phyloP scores from a whole-genome alignment of 2,797 vertebrate species.

The Sus cebifrons region DNA sequence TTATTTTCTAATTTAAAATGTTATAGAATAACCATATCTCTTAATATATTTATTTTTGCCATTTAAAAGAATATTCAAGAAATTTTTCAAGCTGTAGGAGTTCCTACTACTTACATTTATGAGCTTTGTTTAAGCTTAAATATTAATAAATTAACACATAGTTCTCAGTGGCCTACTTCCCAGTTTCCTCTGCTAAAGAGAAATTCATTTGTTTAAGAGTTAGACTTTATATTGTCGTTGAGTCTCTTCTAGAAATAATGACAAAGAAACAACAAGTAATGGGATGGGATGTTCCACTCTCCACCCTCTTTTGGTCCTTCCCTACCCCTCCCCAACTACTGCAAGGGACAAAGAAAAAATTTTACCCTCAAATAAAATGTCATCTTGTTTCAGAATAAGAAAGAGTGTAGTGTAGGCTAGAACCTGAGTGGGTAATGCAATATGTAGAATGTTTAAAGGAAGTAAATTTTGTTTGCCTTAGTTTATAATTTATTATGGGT shows the following conservation, averaged over 20 bases:
- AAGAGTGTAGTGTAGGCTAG: not conserved
- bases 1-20: not conserved
- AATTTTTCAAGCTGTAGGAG: not conserved
- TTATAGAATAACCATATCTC: not conserved
- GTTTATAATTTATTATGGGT: not conserved
- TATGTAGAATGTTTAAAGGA: not conserved
- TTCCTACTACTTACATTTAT: not conserved
- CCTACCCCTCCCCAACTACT: too few relatives aligned
- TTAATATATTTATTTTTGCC: not conserved
- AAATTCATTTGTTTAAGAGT: not conserved
- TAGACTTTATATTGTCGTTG: not conserved
- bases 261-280: not conserved
- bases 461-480: not conserved
- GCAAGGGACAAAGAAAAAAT: not conserved
- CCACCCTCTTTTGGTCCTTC: too few relatives aligned
- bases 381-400: not conserved
- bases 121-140: not conserved
- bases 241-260: not conserved
- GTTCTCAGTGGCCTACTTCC: not conserved
- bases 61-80: not conserved
- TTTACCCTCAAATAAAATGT: not conserved
- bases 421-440: not conserved
- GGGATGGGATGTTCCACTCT: not conserved
- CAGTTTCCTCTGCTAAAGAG: not conserved
- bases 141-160: not conserved